A percentile compares a stretch with the other conserved stretches of the same genome.
Conservation (phyloP, 92 coral and sea anemone species). For the Palythoa grandiflora region DNA sequence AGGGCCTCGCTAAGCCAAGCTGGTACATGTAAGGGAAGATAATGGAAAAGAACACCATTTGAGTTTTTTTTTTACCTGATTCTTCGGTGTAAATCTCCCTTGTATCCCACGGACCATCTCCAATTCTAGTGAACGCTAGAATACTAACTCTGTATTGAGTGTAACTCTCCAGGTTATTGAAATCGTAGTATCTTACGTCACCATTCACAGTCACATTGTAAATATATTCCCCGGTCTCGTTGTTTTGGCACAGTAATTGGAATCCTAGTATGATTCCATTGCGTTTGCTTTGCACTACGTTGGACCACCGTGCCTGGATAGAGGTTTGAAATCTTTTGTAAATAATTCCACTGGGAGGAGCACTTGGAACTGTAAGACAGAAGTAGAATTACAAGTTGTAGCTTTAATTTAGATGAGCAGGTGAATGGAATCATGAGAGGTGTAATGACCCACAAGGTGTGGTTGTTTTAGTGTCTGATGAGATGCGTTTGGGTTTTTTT, state of each 20-base stretch:
- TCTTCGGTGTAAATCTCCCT: conserved; percentile 67
- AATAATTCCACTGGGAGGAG: conserved; percentile 44
- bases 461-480: too few species aligned
- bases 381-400: not conserved
- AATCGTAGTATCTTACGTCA: not conserved
- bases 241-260: conserved; percentile 51
- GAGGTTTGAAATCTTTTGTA: conserved; percentile 37
- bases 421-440: too few species aligned
- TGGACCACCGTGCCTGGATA: conserved; percentile 66
- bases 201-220: conserved; percentile 46
- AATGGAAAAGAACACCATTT: too few species aligned
- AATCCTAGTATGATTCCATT: conserved; percentile 67
- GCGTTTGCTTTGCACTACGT: conserved; percentile 21
- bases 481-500: too few species aligned
- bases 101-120: conserved; percentile 48
- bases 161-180: conserved; percentile 51
- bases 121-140: conserved; percentile 53
- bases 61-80: conserved; percentile 53
- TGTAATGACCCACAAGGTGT: too few species aligned
- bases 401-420: not conserved
- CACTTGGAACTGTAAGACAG: conserved; percentile 56
- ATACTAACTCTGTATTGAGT: conserved; percentile 62
- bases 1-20: too few species aligned
- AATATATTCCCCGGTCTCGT: conserved; percentile 22
- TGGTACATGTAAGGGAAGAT: too few species aligned